phyloP scores from a whole-genome alignment of 1,140 invertebrate species.

The Acromyrmex echinatior region DNA sequence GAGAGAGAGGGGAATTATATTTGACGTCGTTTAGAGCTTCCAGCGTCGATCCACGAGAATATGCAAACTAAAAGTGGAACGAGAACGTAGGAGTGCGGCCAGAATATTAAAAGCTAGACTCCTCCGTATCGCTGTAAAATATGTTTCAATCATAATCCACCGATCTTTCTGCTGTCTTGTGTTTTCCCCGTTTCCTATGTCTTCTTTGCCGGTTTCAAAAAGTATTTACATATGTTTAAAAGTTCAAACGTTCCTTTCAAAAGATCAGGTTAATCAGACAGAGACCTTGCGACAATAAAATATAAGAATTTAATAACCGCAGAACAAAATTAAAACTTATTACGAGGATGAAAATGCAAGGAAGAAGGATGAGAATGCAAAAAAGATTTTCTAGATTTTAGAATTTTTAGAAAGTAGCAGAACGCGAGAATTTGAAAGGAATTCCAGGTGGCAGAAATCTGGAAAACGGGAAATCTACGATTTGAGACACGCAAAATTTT shows the following conservation, averaged over 20 bases:
- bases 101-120: constrained; percentile 45
- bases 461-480: not conserved
- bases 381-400: not conserved
- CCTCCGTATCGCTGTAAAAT: constrained; percentile 9
- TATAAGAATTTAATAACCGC: not conserved
- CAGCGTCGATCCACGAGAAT: constrained; percentile 38
- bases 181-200: constrained; percentile 20
- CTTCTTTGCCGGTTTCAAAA: not conserved
- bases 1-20: constrained; percentile 23
- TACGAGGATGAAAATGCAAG: not conserved
- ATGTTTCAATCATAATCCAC: constrained; percentile 48
- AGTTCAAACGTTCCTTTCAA: not conserved
- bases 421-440: not conserved
- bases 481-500: constrained; percentile 3
- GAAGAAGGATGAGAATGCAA: not conserved
- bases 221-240: not conserved
- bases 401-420: not conserved
- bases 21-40: constrained; percentile 55
- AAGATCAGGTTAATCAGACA: not conserved
- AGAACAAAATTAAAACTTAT: not conserved
- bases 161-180: constrained; percentile 14
- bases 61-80: constrained; percentile 46
- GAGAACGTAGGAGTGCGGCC: not conserved
- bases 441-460: not conserved
- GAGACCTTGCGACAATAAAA: not conserved